Evolutionary conservation across 2,888 invertebrate species (phyloP), one percentile per base, ranked within the genome.

Genomic region (Heliothis peltigera): DNA sequence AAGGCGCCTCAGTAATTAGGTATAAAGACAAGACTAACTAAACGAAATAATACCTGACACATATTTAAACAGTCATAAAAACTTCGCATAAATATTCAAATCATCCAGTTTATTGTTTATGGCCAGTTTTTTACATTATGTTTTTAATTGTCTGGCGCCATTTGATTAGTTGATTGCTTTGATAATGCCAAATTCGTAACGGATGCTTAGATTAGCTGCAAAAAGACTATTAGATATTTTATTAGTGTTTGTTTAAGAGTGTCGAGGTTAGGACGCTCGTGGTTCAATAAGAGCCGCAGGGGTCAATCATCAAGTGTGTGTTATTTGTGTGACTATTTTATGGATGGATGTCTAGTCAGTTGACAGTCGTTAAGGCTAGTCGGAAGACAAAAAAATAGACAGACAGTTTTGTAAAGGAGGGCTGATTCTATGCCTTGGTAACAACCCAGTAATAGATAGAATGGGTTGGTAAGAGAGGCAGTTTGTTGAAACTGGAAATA

Each of bases 111-210:
- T 70, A 69, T 75, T 74, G 61, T 66, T 62, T 75, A 74, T 62
- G 72, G 66, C 52, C 56, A 75, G 75, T 77, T 81, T 79, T 48
- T 67, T 77, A 75, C 55, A 74, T 60, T 71, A 64, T 32, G 61
- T 55, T 81, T 79, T 73, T 60, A 64, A 75, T 74, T 54, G 70
- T 77, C 80, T 84, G 86, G 86, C 86, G 86, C 86, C 86, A 82
- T 77, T 79, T 86, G 77, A 83, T 83, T 82, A 77, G 63, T 69
- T 74, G 75, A 79, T 73, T 69, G 66, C 59, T 57, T 77, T 64
- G 35, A 61, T 75, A 53, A 63, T 69, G 57, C 25, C 28, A 56
- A 53, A 73, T 64, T 62, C 59, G 61, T 68, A 68, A 65, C 69
- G 66, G 62, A 70, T 63, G 77, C 63, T 60, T 59, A 25, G 53